Base-by-base conservation (phyloP, 2,888 invertebrate species). In the Patella caerulea region DNA sequence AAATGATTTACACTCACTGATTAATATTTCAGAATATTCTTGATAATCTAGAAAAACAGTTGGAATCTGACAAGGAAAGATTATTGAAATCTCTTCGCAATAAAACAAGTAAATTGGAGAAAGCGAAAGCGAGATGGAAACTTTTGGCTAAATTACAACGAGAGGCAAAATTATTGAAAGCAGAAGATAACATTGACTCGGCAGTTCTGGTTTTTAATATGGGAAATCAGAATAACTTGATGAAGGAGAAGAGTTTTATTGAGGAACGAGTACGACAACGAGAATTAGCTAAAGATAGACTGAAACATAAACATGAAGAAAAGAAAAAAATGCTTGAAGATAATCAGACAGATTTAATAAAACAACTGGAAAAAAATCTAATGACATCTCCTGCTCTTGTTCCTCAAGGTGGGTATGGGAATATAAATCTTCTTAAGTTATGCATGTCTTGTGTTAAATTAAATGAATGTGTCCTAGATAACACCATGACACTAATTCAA, bases 21-120 rank as follows among this genome's bases (percentile, higher is more conserved):
- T 65, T 11, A 17, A 59, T 53, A 14, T 78, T 78, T 4, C 79
- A 90, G 89, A 89, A 89, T 78, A 84, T 90, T 55, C 82, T 90
- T 19, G 86, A 87, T 29, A 82, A 85, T 34, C 83, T 90, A 15
- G 82, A 88, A 74, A 81, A 80, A 56, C 83, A 86, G 71, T 86
- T 85, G 77, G 88, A 90, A 72, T 86, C 85, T 71, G 90, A 89
- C 81, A 88, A 86, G 70, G 86, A 80, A 15, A 85, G 85, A 1
- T 78, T 90, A 56, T 80, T 90, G 74, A 78, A 83, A 54, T 74
- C 81, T 9, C 80, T 90, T 54, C 77, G 83, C 15, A 74, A 81
- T 59, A 87, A 89, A 72, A 80, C 79, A 0, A 85, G 86, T 79
- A 81, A 82, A n/a, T 72, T 83, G 7, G 78, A 78, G 7, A 77